A percentile compares a stretch with the other conserved stretches of the same genome.
Evolutionary conservation across 2,888 invertebrate species (phyloP).

Genomic region (Bimastos eiseni): DNA sequence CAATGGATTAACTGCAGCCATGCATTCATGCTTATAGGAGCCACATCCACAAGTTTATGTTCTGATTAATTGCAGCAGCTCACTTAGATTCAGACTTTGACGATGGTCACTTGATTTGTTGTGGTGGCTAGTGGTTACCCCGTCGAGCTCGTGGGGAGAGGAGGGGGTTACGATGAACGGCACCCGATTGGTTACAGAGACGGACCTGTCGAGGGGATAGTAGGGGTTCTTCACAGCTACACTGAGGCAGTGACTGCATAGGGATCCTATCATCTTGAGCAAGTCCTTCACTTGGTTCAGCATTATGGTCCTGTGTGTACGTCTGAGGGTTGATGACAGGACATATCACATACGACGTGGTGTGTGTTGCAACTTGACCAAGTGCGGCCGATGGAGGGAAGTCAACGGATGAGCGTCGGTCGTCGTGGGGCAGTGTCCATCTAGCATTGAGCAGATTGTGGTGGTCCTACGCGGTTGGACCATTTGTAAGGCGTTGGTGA

Average conservation of each 20-base stretch:
- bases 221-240: too few relatives aligned
- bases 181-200: background rate
- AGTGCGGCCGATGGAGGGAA: background rate
- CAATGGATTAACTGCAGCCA: background rate
- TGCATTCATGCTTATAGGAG: background rate
- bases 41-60: background rate
- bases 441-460: background rate
- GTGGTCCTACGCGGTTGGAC: background rate
- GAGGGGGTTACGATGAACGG: background rate
- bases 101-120: background rate
- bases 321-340: too few relatives aligned
- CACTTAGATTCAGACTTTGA: background rate
- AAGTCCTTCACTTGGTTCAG: too few relatives aligned
- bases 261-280: too few relatives aligned
- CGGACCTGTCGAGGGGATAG: too few relatives aligned
- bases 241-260: too few relatives aligned
- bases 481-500: background rate
- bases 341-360: background rate
- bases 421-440: too few relatives aligned
- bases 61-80: background rate
- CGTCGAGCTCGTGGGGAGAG: background rate
- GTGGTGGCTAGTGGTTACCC: background rate
- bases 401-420: too few relatives aligned
- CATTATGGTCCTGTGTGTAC: too few relatives aligned
- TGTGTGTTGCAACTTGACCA: background rate